phyloP scores from a whole-genome alignment of 2,113 vertebrate species.

The Pyxicephalus adspersus region DNA sequence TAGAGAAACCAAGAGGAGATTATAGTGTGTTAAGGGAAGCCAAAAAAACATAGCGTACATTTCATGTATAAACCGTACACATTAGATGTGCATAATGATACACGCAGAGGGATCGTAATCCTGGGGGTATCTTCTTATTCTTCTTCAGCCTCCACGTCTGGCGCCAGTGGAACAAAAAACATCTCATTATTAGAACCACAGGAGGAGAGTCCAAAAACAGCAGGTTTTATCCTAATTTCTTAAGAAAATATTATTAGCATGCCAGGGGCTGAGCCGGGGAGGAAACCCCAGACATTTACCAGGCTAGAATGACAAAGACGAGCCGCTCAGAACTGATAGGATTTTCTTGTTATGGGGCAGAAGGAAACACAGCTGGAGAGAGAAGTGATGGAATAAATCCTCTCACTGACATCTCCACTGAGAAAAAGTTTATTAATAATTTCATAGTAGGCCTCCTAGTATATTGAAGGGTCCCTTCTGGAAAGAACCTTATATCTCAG shows the following conservation, averaged over 20 bases:
- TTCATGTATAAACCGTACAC: neutral
- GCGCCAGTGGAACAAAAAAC: conserved; percentile 72
- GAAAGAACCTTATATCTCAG: neutral
- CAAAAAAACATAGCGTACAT: neutral
- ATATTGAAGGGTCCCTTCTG: neutral
- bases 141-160: conserved; percentile 69
- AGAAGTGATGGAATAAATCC: neutral
- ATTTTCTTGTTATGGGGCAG: conserved; percentile 4
- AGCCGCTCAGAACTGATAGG: conserved; percentile 25
- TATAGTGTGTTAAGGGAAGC: neutral
- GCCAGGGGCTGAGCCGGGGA: conserved; percentile 27
- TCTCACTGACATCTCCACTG: neutral
- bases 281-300: conserved; percentile 46
- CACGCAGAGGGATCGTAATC: conserved; percentile 7
- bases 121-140: conserved; percentile 59
- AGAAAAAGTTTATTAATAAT: neutral
- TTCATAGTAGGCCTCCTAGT: neutral
- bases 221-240: conserved; percentile 55
- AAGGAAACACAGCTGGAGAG: neutral
- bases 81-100: neutral
- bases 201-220: conserved; percentile 69
- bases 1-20: too few species aligned
- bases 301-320: conserved; percentile 11
- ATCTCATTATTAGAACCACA: conserved; percentile 74
- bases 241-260: conserved; percentile 52